Percentiles rank a stretch among this genome's conserved stretches.
phyloP scores from a whole-genome alignment of 2,888 invertebrate genomes.

The Machimus rusticus region DNA sequence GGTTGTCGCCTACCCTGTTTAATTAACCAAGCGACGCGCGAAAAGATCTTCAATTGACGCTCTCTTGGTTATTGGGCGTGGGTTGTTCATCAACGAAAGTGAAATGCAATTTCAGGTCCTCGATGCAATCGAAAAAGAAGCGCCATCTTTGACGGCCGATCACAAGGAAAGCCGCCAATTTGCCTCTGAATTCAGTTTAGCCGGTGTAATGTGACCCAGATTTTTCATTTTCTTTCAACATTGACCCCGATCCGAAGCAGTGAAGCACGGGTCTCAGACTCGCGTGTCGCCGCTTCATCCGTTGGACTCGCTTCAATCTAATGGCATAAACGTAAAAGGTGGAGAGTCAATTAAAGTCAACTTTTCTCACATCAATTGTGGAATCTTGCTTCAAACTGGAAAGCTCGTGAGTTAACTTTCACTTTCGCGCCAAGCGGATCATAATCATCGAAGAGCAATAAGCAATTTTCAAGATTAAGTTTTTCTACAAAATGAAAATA shows the following conservation, averaged over 20 bases:
- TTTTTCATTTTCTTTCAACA: slow-evolving; percentile 28
- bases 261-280: neutral
- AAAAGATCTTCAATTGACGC: neutral
- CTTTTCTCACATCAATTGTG: slow-evolving; percentile 13
- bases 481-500: neutral
- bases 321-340: neutral
- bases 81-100: neutral
- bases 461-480: neutral
- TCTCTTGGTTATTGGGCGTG: neutral
- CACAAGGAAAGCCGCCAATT: neutral
- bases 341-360: neutral
- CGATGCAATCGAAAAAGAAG: neutral
- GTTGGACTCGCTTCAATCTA: neutral
- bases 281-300: neutral
- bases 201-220: slow-evolving; percentile 28
- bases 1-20: neutral
- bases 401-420: neutral
- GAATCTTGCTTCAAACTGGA: neutral
- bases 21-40: neutral
- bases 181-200: neutral
- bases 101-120: neutral
- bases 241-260: neutral
- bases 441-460: neutral
- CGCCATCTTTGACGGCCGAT: neutral
- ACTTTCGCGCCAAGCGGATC: neutral